Conservation (phyloP, 2,797 vertebrate species). For the Tarsius wallacei region DNA sequence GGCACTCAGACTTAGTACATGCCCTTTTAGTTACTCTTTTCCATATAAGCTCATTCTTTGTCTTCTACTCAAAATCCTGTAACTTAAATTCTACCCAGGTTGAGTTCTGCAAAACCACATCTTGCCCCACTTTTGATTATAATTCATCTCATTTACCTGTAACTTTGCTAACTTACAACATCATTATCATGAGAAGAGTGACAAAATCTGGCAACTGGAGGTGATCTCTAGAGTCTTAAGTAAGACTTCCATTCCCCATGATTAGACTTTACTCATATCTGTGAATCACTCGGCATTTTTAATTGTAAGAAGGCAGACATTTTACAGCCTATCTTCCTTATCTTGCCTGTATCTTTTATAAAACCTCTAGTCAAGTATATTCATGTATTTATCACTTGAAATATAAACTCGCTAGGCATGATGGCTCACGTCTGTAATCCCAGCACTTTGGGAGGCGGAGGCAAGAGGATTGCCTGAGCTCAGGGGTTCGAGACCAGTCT, state of each 20-base stretch:
- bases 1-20: background rate
- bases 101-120: background rate
- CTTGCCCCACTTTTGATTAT: background rate
- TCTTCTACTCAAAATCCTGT: background rate
- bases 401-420: background rate
- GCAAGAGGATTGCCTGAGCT: too few species aligned
- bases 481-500: too few species aligned
- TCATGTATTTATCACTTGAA: conserved; percentile 4
- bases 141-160: background rate
- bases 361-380: background rate
- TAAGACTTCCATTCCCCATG: background rate
- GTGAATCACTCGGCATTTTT: background rate
- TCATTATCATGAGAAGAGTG: background rate
- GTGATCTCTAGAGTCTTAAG: background rate
- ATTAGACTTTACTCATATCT: background rate
- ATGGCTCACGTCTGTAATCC: too few species aligned
- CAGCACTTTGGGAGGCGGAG: too few species aligned
- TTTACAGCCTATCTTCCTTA: background rate
- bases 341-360: background rate
- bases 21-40: background rate
- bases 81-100: background rate
- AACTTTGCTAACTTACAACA: background rate
- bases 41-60: background rate
- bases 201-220: background rate
- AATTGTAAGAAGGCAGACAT: background rate